Base-by-base conservation (phyloP, 2,797 vertebrate species). In the Pseudopleuronectes americanus region DNA sequence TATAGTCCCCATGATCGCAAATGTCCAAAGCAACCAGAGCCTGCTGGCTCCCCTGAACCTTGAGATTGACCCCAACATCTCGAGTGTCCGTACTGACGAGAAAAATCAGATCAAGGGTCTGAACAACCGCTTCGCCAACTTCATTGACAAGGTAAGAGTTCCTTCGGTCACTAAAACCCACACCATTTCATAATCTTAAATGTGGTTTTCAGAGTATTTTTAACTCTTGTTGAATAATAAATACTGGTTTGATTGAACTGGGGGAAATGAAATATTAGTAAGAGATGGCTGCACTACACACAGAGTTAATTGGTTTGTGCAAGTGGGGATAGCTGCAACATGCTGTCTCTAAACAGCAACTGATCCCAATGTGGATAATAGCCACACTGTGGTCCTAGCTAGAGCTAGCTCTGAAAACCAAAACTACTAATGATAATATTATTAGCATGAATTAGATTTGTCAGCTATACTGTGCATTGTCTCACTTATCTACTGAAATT, bases 101-200 rank as follows among this genome's bases (percentile, higher is more conserved):
- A 93, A 94, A 36, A 96, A 98, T 17, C 95, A 98, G 93, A 96
- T 99, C 84, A 97, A 95, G 92, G 72, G 64, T 33, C 96, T 98
- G 48, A 99, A 98, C 77, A 94, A 97, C 91, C 97, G 95, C 72
- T 99, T 99, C 0, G 97, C 96, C 10, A 84, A 85, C 76, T 98
- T 98, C 89, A 98, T 98, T 0, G 96, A 98, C 85, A 98, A 97
- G 95, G 97, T 97, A 75, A 87, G 95, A 76, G 8, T 4, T 21
- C 8, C 9, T 38, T 31, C 26, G 19, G 7, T 8, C 22, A 14
- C 22, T 13, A 6, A 36, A 26, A 60, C 1, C 2, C 2, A 36
- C 16, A 7, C 26, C 8, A 57, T 47, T 59, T 21, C 1, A 21
- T 47, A 52, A 41, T 8, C 10, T 38, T 47, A n/a, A 7, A 23